Conservation (phyloP, 2,888 invertebrate species). For the Stegophylla sp. region DNA sequence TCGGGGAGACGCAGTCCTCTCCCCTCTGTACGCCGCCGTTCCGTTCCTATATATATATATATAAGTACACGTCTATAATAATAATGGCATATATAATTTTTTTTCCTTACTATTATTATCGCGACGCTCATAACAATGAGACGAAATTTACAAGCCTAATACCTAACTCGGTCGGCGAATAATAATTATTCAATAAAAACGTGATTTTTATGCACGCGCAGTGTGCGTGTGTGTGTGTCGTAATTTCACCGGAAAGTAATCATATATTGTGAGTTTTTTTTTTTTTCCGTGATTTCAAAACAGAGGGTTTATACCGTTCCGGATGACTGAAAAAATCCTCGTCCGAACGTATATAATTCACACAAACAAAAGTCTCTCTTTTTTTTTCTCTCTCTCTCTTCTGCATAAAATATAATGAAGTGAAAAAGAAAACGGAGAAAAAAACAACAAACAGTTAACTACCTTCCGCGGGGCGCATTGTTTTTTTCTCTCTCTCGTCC, state of each 20-base stretch:
- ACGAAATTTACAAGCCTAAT: constrained; percentile 30
- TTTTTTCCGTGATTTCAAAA: constrained; percentile 26
- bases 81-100: too few relatives aligned
- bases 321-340: constrained; percentile 35
- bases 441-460: constrained; percentile 1
- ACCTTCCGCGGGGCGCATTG: constrained; percentile 15
- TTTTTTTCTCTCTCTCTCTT: background rate
- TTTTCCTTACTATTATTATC: background rate
- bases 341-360: constrained; percentile 41
- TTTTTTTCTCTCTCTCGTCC: constrained; percentile 17
- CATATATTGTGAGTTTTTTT: constrained; percentile 19
- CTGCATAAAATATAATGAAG: background rate
- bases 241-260: constrained; percentile 31
- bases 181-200: constrained; percentile 49
- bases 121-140: constrained; percentile 21
- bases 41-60: background rate
- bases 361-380: constrained; percentile 38
- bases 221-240: too few relatives aligned
- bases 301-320: constrained; percentile 12
- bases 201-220: constrained; percentile 25
- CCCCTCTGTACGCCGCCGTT: too few relatives aligned
- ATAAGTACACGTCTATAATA: too few relatives aligned
- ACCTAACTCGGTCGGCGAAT: constrained; percentile 38
- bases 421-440: background rate
- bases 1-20: too few relatives aligned